Evolutionary conservation across 2,888 invertebrate species (phyloP).

Genomic region (Eilema griseolum): DNA sequence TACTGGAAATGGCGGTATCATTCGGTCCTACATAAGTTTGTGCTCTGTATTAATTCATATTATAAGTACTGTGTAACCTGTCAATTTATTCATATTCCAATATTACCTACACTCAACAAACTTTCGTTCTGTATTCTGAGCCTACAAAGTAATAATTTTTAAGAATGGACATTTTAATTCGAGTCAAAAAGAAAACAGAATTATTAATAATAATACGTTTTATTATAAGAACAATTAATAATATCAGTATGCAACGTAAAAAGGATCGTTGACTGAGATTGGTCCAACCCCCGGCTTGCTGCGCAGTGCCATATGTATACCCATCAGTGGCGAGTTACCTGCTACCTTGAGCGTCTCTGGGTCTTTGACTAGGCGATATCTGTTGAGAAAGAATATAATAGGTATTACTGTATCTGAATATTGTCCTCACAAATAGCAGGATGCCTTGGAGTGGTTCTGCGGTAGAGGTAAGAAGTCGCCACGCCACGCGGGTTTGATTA

Average conservation of each 20-base stretch:
- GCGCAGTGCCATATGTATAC: conserved; percentile 75
- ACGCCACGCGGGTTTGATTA: too few species aligned
- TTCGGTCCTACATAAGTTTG: too few species aligned
- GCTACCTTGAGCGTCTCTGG: conserved; percentile 36
- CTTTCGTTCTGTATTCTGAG: too few species aligned
- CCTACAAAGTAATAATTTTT: too few species aligned
- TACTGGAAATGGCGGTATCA: too few species aligned
- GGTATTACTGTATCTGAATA: neutral
- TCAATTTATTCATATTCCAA: too few species aligned
- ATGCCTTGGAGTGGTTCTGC: neutral
- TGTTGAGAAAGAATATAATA: neutral
- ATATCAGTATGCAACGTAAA: conserved; percentile 10
- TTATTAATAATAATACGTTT: neutral
- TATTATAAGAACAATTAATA: neutral
- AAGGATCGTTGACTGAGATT: conserved; percentile 54
- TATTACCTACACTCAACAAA: too few species aligned
- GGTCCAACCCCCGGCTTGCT: conserved; percentile 62
- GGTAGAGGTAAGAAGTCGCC: neutral
- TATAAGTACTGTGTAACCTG: too few species aligned
- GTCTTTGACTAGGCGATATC: conserved; percentile 11
- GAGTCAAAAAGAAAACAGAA: neutral
- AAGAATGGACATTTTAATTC: too few species aligned
- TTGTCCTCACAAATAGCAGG: neutral
- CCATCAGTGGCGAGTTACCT: conserved; percentile 74
- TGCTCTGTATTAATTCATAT: too few species aligned